Evolutionary conservation across 2,888 invertebrate species (phyloP).

Genomic region (Rhyacophila evoluta): DNA sequence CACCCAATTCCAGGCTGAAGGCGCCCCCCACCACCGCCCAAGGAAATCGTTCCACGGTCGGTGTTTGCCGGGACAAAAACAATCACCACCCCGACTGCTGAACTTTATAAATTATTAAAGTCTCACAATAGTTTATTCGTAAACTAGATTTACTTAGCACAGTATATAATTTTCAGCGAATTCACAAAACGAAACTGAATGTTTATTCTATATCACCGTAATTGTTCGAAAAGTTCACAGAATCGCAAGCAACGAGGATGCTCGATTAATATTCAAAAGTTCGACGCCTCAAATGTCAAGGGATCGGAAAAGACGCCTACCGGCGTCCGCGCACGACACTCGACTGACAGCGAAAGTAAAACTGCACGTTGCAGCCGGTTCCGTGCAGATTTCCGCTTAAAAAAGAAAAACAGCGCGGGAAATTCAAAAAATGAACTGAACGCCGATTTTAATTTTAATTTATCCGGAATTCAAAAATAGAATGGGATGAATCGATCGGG

Average conservation of each 20-base stretch:
- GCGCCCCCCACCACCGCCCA: slow-evolving; percentile 27
- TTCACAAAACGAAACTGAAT: background rate
- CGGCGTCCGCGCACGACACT: background rate
- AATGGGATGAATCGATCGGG: background rate
- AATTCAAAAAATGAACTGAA: slow-evolving; percentile 19
- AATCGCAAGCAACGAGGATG: background rate
- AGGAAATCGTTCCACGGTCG: slow-evolving; percentile 19
- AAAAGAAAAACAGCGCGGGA: background rate
- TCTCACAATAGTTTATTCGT: background rate
- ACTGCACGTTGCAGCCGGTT: background rate
- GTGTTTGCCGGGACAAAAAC: background rate
- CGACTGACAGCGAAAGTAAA: background rate
- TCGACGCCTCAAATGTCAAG: background rate
- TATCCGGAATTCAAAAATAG: background rate
- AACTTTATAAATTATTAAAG: background rate
- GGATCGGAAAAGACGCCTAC: background rate
- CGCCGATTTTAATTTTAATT: background rate
- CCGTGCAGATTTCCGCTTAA: background rate
- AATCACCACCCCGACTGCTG: background rate
- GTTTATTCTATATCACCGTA: background rate
- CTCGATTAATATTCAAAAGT: background rate
- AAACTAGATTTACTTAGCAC: background rate
- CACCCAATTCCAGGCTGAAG: slow-evolving; percentile 21
- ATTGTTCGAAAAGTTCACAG: slow-evolving; percentile 1
- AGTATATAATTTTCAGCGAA: background rate